Percentiles rank a stretch among this genome's conserved stretches.
Evolutionary conservation across 2,888 invertebrate species (phyloP).

Genomic region (Orgyia antiqua): DNA sequence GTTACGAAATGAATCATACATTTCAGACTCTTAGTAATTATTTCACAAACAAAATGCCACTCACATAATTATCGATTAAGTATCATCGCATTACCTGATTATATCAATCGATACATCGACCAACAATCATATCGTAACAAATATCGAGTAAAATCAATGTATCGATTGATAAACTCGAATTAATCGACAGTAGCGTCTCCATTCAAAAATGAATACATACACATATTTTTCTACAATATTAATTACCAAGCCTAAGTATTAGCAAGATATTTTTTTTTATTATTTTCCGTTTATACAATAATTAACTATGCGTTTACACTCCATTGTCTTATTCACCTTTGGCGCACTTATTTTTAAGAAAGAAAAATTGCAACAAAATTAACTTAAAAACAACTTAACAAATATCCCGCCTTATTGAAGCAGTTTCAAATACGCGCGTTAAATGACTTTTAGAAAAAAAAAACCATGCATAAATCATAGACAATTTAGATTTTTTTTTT

Average conservation of each 20-base stretch:
- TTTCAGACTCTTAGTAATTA: slow-evolving; percentile 1
- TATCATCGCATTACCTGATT: too few relatives aligned
- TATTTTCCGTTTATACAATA: slow-evolving; percentile 65
- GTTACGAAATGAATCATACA: background rate
- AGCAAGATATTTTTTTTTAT: slow-evolving; percentile 64
- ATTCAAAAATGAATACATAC: slow-evolving; percentile 14
- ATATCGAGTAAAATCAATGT: background rate
- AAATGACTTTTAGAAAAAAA: background rate
- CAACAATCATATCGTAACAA: background rate
- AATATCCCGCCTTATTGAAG: slow-evolving; percentile 36
- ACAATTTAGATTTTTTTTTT: background rate
- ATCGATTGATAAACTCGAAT: background rate
- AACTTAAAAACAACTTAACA: slow-evolving; percentile 69
- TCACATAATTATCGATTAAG: too few relatives aligned
- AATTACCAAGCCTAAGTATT: slow-evolving; percentile 42
- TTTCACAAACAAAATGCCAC: too few relatives aligned
- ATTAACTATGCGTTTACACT: slow-evolving; percentile 38
- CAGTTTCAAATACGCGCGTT: slow-evolving; percentile 23
- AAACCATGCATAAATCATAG: too few relatives aligned
- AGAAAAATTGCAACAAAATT: slow-evolving; percentile 64
- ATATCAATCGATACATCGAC: background rate
- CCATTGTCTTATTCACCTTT: slow-evolving; percentile 56
- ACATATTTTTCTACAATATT: slow-evolving; percentile 24
- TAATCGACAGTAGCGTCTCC: slow-evolving; percentile 1
- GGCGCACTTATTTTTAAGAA: slow-evolving; percentile 63